Evolutionary conservation across 1,140 invertebrate genomes (phyloP).

Genomic region (Pseudoatta argentina): DNA sequence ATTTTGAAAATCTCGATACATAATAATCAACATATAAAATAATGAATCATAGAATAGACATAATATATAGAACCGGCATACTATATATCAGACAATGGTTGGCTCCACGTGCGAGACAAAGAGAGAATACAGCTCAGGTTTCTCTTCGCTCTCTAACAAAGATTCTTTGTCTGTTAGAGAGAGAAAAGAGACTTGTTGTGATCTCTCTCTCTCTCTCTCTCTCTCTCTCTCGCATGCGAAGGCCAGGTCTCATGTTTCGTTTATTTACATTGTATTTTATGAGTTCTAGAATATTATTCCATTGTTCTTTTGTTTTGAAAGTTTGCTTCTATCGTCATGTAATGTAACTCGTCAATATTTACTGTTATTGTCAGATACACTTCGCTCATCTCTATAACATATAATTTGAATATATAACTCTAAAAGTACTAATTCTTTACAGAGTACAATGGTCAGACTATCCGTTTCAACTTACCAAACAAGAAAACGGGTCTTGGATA

Average conservation of each 20-base stretch:
- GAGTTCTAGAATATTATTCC: background rate
- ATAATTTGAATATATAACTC: background rate
- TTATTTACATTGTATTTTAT: too few species aligned
- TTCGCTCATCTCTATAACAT: background rate
- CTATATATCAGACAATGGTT: too few species aligned
- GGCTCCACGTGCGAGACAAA: too few species aligned
- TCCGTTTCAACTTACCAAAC: conserved; percentile 88
- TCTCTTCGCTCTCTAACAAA: too few species aligned
- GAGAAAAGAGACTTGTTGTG: too few species aligned
- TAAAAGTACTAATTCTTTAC: conserved; percentile 71
- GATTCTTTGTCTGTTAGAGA: too few species aligned
- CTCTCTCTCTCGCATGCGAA: too few species aligned
- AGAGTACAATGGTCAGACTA: conserved; percentile 80
- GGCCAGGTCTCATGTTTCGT: too few species aligned
- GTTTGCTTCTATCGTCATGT: background rate
- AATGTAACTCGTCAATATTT: background rate
- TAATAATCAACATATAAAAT: background rate
- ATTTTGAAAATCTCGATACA: background rate
- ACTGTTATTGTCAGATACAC: background rate
- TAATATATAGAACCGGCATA: too few species aligned
- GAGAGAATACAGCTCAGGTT: too few species aligned
- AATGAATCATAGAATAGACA: background rate
- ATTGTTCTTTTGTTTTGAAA: background rate
- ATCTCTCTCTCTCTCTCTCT: too few species aligned
- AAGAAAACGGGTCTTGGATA: conserved; percentile 87